A percentile compares a stretch with the other conserved stretches of the same genome.
Evolutionary conservation across 2,888 invertebrate species (phyloP).

Genomic region (Lysandra coridon): DNA sequence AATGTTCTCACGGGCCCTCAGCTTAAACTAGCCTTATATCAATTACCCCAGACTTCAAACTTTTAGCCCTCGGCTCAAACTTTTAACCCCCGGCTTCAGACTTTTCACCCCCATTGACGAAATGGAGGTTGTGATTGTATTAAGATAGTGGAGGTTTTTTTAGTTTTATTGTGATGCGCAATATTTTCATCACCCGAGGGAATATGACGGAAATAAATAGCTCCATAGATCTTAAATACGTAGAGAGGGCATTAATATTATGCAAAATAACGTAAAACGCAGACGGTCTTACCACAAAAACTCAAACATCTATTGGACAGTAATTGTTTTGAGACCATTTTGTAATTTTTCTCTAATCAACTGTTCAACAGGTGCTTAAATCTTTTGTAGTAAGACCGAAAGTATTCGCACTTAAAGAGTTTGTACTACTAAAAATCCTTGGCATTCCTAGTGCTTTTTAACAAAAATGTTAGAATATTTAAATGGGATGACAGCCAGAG

Average conservation of each 20-base stretch:
- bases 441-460: too few species aligned
- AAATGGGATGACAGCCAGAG: too few species aligned
- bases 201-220: constrained; percentile 70
- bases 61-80: constrained; percentile 22
- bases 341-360: too few species aligned
- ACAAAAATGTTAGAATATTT: too few species aligned
- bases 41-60: not conserved
- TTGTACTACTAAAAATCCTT: too few species aligned
- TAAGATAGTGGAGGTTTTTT: constrained; percentile 61
- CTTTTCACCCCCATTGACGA: constrained; percentile 42
- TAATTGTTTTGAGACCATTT: too few species aligned
- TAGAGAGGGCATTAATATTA: constrained; percentile 12
- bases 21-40: not conserved
- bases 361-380: too few species aligned
- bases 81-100: constrained; percentile 23
- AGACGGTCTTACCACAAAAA: too few species aligned
- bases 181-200: constrained; percentile 65
- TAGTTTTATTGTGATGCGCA: constrained; percentile 56
- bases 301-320: too few species aligned
- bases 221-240: constrained; percentile 3
- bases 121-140: constrained; percentile 65
- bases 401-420: too few species aligned
- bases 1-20: not conserved
- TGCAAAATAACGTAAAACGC: too few species aligned
- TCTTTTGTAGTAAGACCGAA: too few species aligned